A percentile compares a stretch with the other conserved stretches of the same genome.
phyloP scores from a whole-genome alignment of 2,113 vertebrate species.

The Rhea americana region DNA sequence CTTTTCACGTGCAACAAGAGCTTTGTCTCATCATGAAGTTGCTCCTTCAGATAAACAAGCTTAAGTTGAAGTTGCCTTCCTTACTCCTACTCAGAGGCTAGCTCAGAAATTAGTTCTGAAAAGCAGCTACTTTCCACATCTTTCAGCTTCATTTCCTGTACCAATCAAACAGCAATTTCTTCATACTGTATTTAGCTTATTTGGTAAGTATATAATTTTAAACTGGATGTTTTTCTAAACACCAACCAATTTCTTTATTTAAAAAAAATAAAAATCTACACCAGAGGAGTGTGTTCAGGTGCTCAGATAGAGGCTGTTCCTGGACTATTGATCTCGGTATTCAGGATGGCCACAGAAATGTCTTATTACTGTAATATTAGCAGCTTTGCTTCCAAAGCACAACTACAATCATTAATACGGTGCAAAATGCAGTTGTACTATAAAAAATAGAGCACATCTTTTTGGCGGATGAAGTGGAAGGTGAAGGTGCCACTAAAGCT shows the following conservation, averaged over 20 bases:
- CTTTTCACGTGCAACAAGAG: not conserved
- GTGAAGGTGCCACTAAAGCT: not conserved
- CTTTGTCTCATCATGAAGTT: constrained; percentile 24
- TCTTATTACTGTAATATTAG: not conserved
- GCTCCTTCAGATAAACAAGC: not conserved
- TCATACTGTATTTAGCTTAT: not conserved
- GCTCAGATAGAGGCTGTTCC: not conserved
- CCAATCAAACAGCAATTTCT: not conserved
- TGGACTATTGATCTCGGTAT: not conserved
- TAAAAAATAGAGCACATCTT: not conserved
- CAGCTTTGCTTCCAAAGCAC: not conserved
- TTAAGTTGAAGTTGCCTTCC: constrained; percentile 9
- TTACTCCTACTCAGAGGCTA: not conserved
- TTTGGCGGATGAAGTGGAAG: not conserved
- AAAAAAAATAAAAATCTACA: not conserved
- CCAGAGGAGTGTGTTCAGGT: not conserved
- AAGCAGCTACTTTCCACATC: not conserved
- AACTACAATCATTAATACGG: not conserved
- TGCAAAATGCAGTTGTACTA: not conserved
- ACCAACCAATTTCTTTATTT: rapidly evolving
- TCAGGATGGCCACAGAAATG: not conserved
- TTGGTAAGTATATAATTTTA: not conserved
- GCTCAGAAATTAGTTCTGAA: constrained; percentile 35
- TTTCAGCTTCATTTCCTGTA: constrained; percentile 22
- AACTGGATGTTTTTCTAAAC: not conserved